Conservation (phyloP, 2,888 invertebrate species). For the Tetropium fuscum region DNA sequence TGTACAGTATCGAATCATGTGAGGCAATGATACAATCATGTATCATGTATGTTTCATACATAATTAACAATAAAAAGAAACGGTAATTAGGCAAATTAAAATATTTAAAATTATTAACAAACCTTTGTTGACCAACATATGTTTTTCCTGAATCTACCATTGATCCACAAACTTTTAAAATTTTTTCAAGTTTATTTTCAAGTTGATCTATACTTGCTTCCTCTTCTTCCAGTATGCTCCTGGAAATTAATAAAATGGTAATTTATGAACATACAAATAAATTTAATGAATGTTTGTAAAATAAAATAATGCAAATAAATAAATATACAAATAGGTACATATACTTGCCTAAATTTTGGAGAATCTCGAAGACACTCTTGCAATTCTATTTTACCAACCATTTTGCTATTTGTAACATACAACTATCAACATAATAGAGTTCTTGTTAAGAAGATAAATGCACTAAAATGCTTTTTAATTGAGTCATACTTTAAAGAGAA, state of each 20-base stretch:
- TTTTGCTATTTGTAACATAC: constrained; percentile 46
- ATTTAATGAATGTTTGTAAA: no score
- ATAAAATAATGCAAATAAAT: constrained; percentile 22
- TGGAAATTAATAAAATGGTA: constrained; percentile 58
- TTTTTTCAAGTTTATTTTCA: constrained; percentile 91
- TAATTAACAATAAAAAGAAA: no score
- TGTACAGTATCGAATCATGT: no score
- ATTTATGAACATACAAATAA: no score
- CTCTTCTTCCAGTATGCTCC: constrained; percentile 87
- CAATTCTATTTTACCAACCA: constrained; percentile 78
- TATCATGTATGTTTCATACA: no score
- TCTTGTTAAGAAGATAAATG: constrained; percentile 19
- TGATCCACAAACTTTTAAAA: constrained; percentile 87
- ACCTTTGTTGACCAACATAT: constrained; percentile 94
- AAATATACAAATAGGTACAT: constrained; percentile 15
- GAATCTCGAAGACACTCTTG: constrained; percentile 93
- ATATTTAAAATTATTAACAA: constrained; percentile 34
- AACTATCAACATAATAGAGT: constrained; percentile 20
- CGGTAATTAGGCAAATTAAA: constrained; percentile 32
- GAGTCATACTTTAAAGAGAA: constrained; percentile 48
- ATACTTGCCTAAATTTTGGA: constrained; percentile 84
- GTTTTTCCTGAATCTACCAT: constrained; percentile 95
- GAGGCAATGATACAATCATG: no score
- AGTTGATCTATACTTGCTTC: constrained; percentile 89
- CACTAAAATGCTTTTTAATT: constrained; percentile 43